Conservation (phyloP, 2,888 invertebrate genomes). For the Stramonita haemastoma region DNA sequence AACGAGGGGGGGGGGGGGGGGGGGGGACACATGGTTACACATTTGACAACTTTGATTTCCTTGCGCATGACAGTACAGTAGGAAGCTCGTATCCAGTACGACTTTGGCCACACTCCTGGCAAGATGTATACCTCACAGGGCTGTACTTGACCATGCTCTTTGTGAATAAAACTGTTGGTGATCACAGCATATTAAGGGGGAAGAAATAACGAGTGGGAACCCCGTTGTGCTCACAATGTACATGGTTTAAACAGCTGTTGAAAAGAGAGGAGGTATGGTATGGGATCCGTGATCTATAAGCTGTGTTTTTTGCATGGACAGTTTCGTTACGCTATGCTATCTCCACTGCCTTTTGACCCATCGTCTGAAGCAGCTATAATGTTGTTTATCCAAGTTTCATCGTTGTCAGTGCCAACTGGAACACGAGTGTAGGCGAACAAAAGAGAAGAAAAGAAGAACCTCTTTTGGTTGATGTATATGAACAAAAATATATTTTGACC, state of each 20-base stretch:
- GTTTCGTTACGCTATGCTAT: conserved; percentile 26
- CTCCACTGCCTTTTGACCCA: conserved; percentile 34
- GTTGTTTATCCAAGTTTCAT: conserved; percentile 27
- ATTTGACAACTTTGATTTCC: too few species aligned
- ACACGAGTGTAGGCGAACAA: neutral
- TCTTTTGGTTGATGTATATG: conserved; percentile 18
- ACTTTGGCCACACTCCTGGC: too few species aligned
- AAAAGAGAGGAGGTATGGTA: neutral
- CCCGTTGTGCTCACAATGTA: too few species aligned
- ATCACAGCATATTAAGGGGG: too few species aligned
- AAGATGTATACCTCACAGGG: too few species aligned
- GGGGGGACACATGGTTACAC: too few species aligned
- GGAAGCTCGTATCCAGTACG: too few species aligned
- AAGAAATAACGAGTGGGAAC: too few species aligned
- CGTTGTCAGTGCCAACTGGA: conserved; percentile 29
- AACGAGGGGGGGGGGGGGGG: too few species aligned
- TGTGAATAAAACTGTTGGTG: too few species aligned
- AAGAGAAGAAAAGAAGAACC: conserved; percentile 31
- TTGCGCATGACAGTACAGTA: too few species aligned
- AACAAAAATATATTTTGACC: conserved; percentile 36
- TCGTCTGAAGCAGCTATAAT: conserved; percentile 35
- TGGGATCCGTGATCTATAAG: neutral
- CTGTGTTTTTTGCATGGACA: conserved; percentile 26
- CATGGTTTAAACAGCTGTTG: neutral
- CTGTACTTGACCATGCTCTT: too few species aligned